Conservation (phyloP, 35 echinoderm and acorn worm species). For the Hemicentrotus pulcherrimus region DNA sequence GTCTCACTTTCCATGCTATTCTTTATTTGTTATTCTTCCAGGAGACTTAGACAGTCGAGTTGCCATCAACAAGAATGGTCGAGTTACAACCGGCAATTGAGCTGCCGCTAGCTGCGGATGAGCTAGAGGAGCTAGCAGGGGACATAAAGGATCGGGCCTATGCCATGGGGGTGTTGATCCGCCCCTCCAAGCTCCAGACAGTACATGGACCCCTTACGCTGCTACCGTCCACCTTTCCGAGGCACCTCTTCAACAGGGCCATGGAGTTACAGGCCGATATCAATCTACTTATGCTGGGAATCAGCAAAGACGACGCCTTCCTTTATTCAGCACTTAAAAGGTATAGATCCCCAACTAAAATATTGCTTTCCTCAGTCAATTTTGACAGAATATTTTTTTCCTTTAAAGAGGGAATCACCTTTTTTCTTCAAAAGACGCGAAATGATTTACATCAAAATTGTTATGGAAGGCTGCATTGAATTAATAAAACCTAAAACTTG, state of each 20-base stretch:
- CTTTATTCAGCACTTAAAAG: slow-evolving; percentile 33
- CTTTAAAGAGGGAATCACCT: too few species aligned
- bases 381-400: too few species aligned
- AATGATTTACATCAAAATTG: too few species aligned
- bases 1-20: not conserved
- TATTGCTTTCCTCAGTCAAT: too few species aligned
- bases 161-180: slow-evolving; percentile 39
- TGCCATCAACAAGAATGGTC: not conserved
- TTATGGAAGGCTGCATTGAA: too few species aligned
- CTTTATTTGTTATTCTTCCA: not conserved
- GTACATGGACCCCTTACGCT: slow-evolving; percentile 41
- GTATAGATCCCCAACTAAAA: not conserved
- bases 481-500: not conserved
- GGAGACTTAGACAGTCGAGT: not conserved
- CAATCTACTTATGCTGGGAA: slow-evolving; percentile 45
- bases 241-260: not conserved
- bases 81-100: slow-evolving; percentile 19
- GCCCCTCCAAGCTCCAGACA: slow-evolving; percentile 4
- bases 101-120: not conserved
- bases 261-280: slow-evolving; percentile 35
- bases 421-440: too few species aligned
- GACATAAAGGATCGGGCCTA: slow-evolving; percentile 22
- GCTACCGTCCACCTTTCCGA: slow-evolving; percentile 43
- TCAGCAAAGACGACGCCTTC: slow-evolving; percentile 27
- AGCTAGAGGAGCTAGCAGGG: not conserved